These are phyloP conservation scores for Muscina levida DNA, from an alignment of 2,888 invertebrate genomes.

Conservation along the genomic window DNA sequence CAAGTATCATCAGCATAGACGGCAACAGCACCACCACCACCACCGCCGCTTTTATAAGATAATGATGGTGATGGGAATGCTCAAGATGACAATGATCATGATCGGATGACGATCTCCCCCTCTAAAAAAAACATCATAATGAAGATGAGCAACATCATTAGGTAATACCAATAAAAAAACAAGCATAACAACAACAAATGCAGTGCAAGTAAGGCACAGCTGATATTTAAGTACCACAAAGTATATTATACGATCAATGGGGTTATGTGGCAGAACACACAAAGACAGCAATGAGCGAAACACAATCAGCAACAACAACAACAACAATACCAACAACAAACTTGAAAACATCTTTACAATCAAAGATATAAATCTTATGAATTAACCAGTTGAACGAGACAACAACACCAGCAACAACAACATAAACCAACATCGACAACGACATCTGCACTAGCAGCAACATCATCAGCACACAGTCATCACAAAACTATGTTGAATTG, in stretches of 20 bases:
- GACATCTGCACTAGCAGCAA: constrained; percentile 25
- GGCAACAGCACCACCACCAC: background rate
- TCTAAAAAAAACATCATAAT: background rate
- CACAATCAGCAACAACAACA: too few relatives aligned
- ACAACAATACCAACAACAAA: too few relatives aligned
- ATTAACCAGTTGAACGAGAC: constrained; percentile 66
- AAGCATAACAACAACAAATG: too few relatives aligned
- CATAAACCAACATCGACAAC: constrained; percentile 16
- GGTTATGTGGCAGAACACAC: constrained; percentile 18
- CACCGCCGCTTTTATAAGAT: background rate
- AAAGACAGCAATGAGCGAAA: too few relatives aligned
- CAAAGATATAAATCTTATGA: constrained; percentile 65
- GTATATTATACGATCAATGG: background rate
- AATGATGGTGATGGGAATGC: constrained; percentile 14
- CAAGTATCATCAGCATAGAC: constrained; percentile 59
- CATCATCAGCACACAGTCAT: background rate
- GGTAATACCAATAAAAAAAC: constrained; percentile 38
- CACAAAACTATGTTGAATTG: constrained; percentile 33
- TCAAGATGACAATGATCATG: background rate
- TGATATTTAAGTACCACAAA: constrained; percentile 47
- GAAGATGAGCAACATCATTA: constrained; percentile 25
- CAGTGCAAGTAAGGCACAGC: constrained; percentile 46
- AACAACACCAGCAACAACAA: constrained; percentile 46
- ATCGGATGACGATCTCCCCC: constrained; percentile 23
- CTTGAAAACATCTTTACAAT: constrained; percentile 65